Evolutionary conservation across 2,113 vertebrate species (phyloP).

Genomic region (Marmota monax): DNA sequence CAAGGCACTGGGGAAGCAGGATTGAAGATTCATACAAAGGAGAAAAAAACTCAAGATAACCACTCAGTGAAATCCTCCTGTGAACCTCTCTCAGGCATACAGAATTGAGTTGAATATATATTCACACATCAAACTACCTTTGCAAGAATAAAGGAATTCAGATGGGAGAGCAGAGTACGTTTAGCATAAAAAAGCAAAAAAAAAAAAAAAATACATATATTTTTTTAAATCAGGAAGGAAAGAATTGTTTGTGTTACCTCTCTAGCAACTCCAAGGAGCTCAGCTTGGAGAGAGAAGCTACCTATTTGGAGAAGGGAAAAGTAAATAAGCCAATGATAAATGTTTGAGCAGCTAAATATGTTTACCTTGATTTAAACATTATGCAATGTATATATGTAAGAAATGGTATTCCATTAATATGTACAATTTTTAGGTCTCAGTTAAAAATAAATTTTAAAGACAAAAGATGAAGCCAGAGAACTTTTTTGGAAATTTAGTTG

Average conservation of each 20-base stretch:
- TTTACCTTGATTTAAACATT: background rate
- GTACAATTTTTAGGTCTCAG: too few species aligned
- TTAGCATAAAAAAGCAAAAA: background rate
- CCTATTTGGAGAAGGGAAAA: background rate
- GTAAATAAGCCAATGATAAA: background rate
- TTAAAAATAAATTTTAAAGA: background rate
- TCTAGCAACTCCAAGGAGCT: background rate
- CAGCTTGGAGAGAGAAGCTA: background rate
- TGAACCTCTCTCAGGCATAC: too few species aligned
- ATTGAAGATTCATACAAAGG: background rate
- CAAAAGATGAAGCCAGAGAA: background rate
- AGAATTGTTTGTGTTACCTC: accelerated
- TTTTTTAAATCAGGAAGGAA: background rate
- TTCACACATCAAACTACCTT: background rate
- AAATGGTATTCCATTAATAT: background rate
- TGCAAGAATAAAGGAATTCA: background rate
- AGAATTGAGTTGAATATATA: background rate
- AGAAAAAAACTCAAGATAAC: background rate
- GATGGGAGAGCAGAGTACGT: background rate
- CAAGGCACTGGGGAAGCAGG: background rate
- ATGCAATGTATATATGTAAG: background rate
- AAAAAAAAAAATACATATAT: background rate
- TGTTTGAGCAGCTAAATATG: background rate
- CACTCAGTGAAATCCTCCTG: too few species aligned
- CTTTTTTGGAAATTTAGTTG: background rate